Evolutionary conservation across 1,140 invertebrate species (phyloP), one percentile per base, ranked within the genome.

Genomic region (Phymorhynchus buccinoides): DNA sequence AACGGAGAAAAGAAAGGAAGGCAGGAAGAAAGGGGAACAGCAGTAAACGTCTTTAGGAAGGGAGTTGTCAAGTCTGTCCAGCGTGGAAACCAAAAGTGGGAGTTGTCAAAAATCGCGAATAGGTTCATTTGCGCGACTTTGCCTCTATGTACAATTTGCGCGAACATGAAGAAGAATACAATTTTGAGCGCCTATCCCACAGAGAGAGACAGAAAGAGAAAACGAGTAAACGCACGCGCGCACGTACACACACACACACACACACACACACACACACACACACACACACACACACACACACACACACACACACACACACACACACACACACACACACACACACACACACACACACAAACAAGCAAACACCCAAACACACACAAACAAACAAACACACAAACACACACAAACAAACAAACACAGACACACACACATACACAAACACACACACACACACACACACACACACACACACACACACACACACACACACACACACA

Each of bases 401-500:
- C 56, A 22, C 56, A 22, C 56, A 22, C 56, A 62, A 14, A 62
- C 56, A 62, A 14, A 62, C 56, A 62, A 14, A 62, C 56, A 62
- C 56, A 62, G 16, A 62, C 56, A 22, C 56, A 62, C 56, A 22
- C 56, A 62, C 56, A 62, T 27, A 62, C 56, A 62, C 56, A 62
- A 7, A 62, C 56, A 62, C 56, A 22, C 56, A 62, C 56, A 22
- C 56, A 22, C 56, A 27, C 56, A 62, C 56, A 27, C 56, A 62
- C 56, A 62, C 56, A 62, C 56, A 62, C 56, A 22, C 56, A 62
- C 56, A 62, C 56, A 62, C 56, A 62, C 56, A 62, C 56, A 62
- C 56, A 62, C 56, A 62, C 56, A 62, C 56, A 62, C 56, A 62
- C 56, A 62, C 56, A 12, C 7, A 62, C 56, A 62, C 56, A 62